Conservation (phyloP, 2,113 vertebrate species). For the Theropithecus gelada region DNA sequence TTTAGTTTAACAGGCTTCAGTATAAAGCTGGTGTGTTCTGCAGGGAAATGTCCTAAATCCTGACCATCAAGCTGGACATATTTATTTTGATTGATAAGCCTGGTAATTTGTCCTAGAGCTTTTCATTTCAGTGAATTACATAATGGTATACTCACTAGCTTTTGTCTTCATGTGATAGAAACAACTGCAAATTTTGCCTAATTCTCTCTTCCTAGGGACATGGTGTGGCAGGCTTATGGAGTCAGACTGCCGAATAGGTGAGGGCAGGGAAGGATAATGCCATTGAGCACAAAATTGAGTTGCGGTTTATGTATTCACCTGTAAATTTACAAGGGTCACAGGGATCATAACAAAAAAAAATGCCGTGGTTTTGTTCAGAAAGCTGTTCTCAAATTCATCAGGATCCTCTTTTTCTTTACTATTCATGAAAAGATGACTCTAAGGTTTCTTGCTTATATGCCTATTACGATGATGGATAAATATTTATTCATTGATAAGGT, state of each 20-base stretch:
- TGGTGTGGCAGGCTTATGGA: not conserved
- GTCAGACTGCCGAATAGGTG: not conserved
- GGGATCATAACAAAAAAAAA: not conserved
- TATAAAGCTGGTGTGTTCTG: not conserved
- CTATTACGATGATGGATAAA: not conserved
- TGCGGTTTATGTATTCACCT: not conserved
- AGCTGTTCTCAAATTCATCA: not conserved
- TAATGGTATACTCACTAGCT: not conserved
- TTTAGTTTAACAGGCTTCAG: not conserved
- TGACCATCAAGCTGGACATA: not conserved
- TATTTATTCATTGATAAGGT: not conserved
- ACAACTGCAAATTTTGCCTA: slow-evolving; percentile 12
- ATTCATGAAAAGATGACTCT: not conserved
- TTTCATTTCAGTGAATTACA: slow-evolving; percentile 40
- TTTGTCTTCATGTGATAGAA: not conserved
- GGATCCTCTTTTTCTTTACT: not conserved
- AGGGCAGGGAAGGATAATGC: not conserved
- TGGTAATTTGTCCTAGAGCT: not conserved
- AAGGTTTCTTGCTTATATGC: not conserved
- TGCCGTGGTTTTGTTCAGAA: not conserved
- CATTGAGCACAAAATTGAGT: not conserved
- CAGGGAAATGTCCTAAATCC: not conserved
- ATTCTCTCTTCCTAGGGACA: not conserved
- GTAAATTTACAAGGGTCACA: not conserved
- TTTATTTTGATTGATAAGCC: not conserved